A percentile compares a stretch with the other conserved stretches of the same genome.
Evolutionary conservation across 2,888 invertebrate species (phyloP).

Genomic region (Macaria notata): DNA sequence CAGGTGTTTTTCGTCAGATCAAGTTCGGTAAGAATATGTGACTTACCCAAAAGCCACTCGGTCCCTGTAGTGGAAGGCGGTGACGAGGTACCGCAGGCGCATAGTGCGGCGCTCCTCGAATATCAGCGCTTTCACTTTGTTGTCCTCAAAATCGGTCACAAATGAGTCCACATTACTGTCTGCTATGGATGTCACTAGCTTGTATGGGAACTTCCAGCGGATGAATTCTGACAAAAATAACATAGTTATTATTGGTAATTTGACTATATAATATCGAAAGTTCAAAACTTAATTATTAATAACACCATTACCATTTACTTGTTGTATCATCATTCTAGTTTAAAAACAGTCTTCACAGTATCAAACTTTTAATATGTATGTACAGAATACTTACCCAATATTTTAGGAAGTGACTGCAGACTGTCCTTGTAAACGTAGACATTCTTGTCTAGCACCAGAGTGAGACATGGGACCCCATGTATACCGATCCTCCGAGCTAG

Average conservation of each 20-base stretch:
- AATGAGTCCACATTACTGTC: conserved; percentile 89
- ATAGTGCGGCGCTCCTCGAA: conserved; percentile 90
- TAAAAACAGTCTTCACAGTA: no score
- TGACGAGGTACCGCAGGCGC: conserved; percentile 92
- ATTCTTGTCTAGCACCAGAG: conserved; percentile 91
- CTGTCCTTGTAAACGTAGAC: conserved; percentile 92
- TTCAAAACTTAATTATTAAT: no score
- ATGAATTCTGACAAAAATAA: conserved; percentile 87
- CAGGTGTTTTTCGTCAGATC: no score
- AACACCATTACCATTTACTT: no score
- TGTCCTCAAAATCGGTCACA: conserved; percentile 94
- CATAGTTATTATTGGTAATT: no score
- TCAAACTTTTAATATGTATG: no score
- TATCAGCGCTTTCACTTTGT: conserved; percentile 93
- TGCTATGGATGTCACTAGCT: conserved; percentile 86
- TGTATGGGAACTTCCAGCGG: conserved; percentile 92
- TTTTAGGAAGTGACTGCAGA: conserved; percentile 89
- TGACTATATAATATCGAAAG: no score
- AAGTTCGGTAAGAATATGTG: no score
- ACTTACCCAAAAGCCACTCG: conserved; percentile 92
- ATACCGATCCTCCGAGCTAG: conserved; percentile 91
- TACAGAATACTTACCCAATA: conserved; percentile 84
- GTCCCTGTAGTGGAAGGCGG: conserved; percentile 93
- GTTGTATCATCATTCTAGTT: no score
- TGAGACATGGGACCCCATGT: conserved; percentile 90